Percentiles rank a stretch among this genome's conserved stretches.
phyloP scores from a whole-genome alignment of 2,113 vertebrate species.

The Dunckerocampus dactyliophorus region DNA sequence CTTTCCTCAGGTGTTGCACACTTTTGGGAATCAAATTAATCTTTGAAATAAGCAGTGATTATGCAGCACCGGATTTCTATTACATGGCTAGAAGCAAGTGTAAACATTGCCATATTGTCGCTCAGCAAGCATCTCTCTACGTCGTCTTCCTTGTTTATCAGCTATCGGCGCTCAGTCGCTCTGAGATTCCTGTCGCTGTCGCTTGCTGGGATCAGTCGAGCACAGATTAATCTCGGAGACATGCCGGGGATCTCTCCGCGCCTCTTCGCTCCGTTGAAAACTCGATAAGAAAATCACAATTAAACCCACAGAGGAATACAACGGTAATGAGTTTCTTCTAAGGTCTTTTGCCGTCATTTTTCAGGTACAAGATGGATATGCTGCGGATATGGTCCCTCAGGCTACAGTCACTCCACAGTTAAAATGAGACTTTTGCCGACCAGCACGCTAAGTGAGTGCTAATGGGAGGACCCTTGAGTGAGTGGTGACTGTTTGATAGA shows the following conservation, averaged over 20 bases:
- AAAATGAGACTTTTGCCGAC: slow-evolving; percentile 51
- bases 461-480: slow-evolving; percentile 54
- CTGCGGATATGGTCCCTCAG: slow-evolving; percentile 40
- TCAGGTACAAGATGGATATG: slow-evolving; percentile 55
- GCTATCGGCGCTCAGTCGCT: slow-evolving; percentile 23
- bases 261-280: slow-evolving; percentile 45
- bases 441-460: slow-evolving; percentile 44
- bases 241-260: slow-evolving; percentile 26
- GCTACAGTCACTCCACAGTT: slow-evolving; percentile 45
- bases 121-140: slow-evolving; percentile 41
- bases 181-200: slow-evolving; percentile 27
- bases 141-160: slow-evolving; percentile 38
- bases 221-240: slow-evolving; percentile 58
- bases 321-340: slow-evolving; percentile 64
- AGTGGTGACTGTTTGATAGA: slow-evolving; percentile 39
- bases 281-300: slow-evolving; percentile 65
- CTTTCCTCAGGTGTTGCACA: slow-evolving; percentile 52
- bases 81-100: slow-evolving; percentile 59
- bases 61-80: slow-evolving; percentile 45
- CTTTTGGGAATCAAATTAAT: slow-evolving; percentile 52
- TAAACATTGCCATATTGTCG: slow-evolving; percentile 64
- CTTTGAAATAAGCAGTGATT: slow-evolving; percentile 49
- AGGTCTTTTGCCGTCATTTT: slow-evolving; percentile 50
- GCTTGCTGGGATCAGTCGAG: slow-evolving; percentile 36
- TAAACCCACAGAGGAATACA: slow-evolving; percentile 58